These are phyloP conservation scores for Uropsilus gracilis DNA, from an alignment of 2,113 vertebrate species.

Conservation along the genomic window DNA sequence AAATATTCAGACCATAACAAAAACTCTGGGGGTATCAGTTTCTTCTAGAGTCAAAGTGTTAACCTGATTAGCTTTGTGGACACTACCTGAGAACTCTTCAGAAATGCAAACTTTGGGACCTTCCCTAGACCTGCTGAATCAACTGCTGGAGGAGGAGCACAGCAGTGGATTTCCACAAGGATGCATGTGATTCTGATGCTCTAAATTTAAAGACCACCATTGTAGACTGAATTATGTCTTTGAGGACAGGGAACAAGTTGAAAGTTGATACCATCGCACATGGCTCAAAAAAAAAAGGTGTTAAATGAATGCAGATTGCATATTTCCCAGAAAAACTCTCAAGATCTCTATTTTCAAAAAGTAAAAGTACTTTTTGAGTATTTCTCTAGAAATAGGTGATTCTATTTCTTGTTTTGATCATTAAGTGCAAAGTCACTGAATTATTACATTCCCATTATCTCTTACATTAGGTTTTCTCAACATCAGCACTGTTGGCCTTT, in stretches of 20 bases:
- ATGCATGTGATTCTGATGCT: not conserved
- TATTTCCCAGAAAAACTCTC: not conserved
- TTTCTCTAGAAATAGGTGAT: not conserved
- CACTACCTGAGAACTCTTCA: not conserved
- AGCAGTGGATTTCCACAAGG: not conserved
- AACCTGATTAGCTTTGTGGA: not conserved
- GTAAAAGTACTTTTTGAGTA: conserved; percentile 4
- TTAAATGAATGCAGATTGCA: not conserved
- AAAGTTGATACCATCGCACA: not conserved
- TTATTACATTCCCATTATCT: not conserved
- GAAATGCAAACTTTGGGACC: not conserved
- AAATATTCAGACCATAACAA: not conserved
- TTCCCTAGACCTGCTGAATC: not conserved
- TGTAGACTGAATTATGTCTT: not conserved
- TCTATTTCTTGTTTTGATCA: not conserved
- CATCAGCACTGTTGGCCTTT: not conserved
- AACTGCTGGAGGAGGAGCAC: not conserved
- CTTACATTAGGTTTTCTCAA: not conserved
- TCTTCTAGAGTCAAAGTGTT: not conserved
- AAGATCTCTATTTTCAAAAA: not conserved
- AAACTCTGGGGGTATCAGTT: not conserved
- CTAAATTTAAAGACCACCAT: not conserved
- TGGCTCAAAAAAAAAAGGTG: not conserved
- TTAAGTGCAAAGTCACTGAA: not conserved
- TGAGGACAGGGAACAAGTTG: not conserved